Conservation (phyloP, 1,140 invertebrate genomes). For the Pogonognathellus flavescens region DNA sequence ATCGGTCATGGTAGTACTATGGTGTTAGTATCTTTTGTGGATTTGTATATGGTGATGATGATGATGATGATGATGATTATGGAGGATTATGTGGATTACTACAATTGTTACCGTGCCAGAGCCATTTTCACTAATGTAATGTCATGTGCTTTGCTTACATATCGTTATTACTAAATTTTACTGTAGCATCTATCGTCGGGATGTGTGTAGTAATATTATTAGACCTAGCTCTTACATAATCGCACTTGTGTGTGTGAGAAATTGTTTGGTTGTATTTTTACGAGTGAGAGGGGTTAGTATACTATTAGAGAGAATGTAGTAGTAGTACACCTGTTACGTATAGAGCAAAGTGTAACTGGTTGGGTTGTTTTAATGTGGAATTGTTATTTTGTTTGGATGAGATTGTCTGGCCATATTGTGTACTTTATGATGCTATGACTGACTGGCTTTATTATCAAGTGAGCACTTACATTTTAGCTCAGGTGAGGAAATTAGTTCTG, state of each 20-base stretch:
- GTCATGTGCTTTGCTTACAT: too few species aligned
- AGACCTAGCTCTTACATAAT: too few species aligned
- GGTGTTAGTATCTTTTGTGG: too few species aligned
- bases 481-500: constrained; percentile 46
- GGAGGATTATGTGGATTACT: constrained; percentile 13
- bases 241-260: too few species aligned
- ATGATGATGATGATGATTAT: background rate
- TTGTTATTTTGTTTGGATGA: constrained; percentile 22
- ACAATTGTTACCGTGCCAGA: constrained; percentile 1
- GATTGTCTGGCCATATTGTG: constrained; percentile 1
- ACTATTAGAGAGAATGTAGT: background rate
- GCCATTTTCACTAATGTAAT: background rate
- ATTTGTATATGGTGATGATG: background rate
- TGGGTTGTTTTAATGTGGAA: constrained; percentile 18
- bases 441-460: constrained; percentile 43
- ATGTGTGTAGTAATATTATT: too few species aligned
- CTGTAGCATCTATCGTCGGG: too few species aligned
- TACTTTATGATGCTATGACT: constrained; percentile 44
- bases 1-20: too few species aligned
- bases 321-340: constrained; percentile 12
- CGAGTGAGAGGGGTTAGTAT: too few species aligned
- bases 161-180: too few species aligned
- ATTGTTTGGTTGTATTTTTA: too few species aligned
- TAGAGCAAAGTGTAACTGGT: background rate
- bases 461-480: constrained; percentile 39